These are phyloP conservation scores for Drosophila longiperda DNA, from an alignment of 2,888 invertebrate genomes.

Conservation along the genomic window DNA sequence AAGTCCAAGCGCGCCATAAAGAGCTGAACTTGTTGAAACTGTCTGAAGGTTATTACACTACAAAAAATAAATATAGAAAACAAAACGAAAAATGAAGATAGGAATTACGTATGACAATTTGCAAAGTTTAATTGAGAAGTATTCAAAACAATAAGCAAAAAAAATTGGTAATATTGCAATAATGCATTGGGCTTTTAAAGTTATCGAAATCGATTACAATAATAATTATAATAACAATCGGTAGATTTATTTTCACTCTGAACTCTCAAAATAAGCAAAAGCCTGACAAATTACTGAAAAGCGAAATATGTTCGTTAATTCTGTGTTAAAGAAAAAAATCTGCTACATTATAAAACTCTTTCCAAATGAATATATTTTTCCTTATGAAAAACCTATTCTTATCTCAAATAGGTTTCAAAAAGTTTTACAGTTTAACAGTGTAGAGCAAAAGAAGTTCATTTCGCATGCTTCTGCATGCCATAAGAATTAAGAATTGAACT, in stretches of 20 bases:
- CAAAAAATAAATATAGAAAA: not conserved
- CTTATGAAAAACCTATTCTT: not conserved
- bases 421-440: not conserved
- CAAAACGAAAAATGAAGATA: not conserved
- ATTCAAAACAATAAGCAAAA: not conserved
- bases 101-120: too few relatives aligned
- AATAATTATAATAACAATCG: not conserved
- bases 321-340: not conserved
- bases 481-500: slow-evolving; percentile 8
- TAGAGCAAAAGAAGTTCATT: not conserved
- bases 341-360: not conserved
- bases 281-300: not conserved
- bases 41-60: slow-evolving; percentile 69
- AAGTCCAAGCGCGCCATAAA: slow-evolving; percentile 60
- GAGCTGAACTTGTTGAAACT: slow-evolving; percentile 52
- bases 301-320: not conserved
- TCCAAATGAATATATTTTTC: not conserved
- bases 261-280: not conserved
- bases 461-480: not conserved
- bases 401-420: not conserved
- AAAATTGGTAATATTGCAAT: not conserved
- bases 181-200: not conserved
- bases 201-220: not conserved
- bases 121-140: not conserved
- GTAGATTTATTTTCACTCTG: not conserved